Percentiles rank a stretch among this genome's conserved stretches.
Evolutionary conservation across 2,888 invertebrate genomes (phyloP).

Genomic region (Eledone cirrhosa): DNA sequence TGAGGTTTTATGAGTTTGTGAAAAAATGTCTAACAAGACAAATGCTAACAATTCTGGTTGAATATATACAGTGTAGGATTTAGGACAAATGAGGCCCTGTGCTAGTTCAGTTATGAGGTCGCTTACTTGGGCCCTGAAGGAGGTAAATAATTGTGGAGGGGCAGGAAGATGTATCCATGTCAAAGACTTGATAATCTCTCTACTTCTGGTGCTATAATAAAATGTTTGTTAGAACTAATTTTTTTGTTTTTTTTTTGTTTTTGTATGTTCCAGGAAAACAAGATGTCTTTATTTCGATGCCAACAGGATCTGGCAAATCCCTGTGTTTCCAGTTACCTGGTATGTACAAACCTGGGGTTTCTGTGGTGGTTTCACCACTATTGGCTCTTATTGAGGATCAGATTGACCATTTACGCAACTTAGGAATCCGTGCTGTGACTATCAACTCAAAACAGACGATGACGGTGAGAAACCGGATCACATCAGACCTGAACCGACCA

Average conservation of each 20-base stretch:
- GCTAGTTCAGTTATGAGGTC: no score
- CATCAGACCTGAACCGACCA: slow-evolving; percentile 76
- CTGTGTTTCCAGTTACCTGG: slow-evolving; percentile 97
- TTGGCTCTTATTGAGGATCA: slow-evolving; percentile 96
- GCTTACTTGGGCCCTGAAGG: no score
- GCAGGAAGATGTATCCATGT: no score
- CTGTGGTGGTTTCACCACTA: slow-evolving; percentile 94
- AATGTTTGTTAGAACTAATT: no score
- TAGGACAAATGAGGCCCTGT: no score
- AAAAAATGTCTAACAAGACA: no score
- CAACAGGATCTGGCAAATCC: slow-evolving; percentile 96
- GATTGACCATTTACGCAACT: slow-evolving; percentile 82
- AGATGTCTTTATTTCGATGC: slow-evolving; percentile 97
- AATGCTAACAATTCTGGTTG: no score
- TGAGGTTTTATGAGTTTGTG: no score
- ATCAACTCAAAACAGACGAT: slow-evolving; percentile 89
- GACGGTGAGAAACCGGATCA: slow-evolving; percentile 80
- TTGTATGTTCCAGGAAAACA: slow-evolving; percentile 69
- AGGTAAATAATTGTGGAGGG: no score
- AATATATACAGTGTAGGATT: no score
- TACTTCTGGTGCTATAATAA: no score
- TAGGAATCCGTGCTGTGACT: slow-evolving; percentile 85
- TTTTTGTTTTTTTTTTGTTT: slow-evolving; percentile 5
- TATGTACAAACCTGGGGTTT: slow-evolving; percentile 78
- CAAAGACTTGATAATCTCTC: no score